Base-by-base conservation (phyloP, 1,140 invertebrate genomes). In the Drosophila busckii region DNA sequence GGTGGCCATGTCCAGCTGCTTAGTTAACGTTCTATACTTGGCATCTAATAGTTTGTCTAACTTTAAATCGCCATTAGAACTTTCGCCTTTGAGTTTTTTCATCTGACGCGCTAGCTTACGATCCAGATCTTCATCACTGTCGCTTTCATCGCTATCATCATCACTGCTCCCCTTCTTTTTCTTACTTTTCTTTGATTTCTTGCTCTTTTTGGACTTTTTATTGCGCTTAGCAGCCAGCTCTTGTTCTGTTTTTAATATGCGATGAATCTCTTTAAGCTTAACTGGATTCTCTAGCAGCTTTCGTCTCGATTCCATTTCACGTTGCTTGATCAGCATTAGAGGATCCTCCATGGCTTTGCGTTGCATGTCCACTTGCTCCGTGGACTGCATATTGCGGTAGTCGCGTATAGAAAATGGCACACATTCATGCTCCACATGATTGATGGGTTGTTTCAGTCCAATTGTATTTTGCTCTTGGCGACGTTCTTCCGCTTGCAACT, bases 301-400 rank as follows among this genome's bases (percentile, higher is more conserved):
- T 38, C 91, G 91, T 26, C 93, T 89, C 0, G 92, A 93, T 88
- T 97, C 95, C 86, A 95, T 91, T 88, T 97, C 94, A 48, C 93
- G 91, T 85, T 95, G 93, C 70, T 94, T 94, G 0, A 98, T 97
- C 1, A 92, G 89, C 71, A 95, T 92, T 17, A 98, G 85, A 0
- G 96, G 96, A 90, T 98, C 96, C 88, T 98, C 96, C 86, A 95
- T 91, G 49, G 97, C 90, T 88, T 97, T 97, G 32, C 93, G 90
- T 25, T 90, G 90, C 56, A 95, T 88, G 88, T 96, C 94, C 3
- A 95, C 94, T 88, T 95, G 94, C 45, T 92, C 89, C 2, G 60
- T 85, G 7, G 63, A 71, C 28, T 85, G 62, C 13, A 76, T 17
- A 40, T 84, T 84, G 6, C 73, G 76, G 20, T 86, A 87, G 4